phyloP scores from a whole-genome alignment of 92 coral and sea anemone species.

The Pocillopora meandrina region DNA sequence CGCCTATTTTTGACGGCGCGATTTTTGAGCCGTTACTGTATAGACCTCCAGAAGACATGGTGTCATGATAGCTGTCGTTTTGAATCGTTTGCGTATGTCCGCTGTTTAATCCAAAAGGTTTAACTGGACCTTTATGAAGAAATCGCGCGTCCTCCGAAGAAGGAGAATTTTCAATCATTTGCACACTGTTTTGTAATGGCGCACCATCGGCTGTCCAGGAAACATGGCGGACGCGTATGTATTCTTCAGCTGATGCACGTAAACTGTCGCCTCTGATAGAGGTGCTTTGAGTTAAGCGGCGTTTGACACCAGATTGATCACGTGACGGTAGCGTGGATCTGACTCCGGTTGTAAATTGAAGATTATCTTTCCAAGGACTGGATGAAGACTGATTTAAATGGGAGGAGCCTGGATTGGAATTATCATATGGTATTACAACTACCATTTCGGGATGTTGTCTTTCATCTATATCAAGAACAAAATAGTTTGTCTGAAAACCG shows the following conservation, averaged over 20 bases:
- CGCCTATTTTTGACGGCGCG: neutral
- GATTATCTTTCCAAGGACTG: conserved; percentile 10
- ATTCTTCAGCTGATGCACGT: neutral
- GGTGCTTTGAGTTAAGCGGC: neutral
- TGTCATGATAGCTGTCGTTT: conserved; percentile 1
- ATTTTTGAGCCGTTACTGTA: neutral
- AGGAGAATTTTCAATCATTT: neutral
- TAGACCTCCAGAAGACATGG: neutral
- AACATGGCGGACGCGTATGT: neutral
- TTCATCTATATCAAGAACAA: neutral
- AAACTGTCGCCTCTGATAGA: neutral
- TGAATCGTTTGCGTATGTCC: neutral
- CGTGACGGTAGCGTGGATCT: neutral
- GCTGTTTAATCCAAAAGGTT: neutral
- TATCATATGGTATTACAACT: neutral
- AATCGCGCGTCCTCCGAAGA: neutral
- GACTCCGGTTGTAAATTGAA: neutral
- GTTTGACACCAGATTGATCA: neutral
- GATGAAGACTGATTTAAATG: conserved; percentile 5
- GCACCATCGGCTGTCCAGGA: neutral
- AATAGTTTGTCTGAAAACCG: neutral
- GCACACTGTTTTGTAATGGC: conserved; percentile 1
- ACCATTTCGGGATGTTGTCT: conserved; percentile 31
- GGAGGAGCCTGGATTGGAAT: neutral
- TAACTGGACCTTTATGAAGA: neutral